Evolutionary conservation across 2,113 vertebrate species (phyloP).

Genomic region (Brachyistius frenatus): DNA sequence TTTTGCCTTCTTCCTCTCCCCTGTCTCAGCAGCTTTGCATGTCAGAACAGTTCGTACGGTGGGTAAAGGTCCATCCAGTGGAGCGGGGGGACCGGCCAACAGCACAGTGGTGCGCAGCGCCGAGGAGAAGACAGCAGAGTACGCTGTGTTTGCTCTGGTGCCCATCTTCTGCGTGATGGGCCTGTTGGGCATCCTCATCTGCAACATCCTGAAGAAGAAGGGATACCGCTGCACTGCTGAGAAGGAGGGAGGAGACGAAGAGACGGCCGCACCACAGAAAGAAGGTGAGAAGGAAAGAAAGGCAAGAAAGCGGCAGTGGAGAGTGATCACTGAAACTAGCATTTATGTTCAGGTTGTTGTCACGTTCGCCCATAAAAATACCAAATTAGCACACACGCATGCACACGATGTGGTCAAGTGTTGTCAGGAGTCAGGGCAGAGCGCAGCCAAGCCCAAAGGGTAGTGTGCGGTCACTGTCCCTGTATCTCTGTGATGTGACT

Average conservation of each 20-base stretch:
- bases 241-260: constrained; percentile 86
- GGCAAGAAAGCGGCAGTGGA: background rate
- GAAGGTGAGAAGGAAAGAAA: constrained; percentile 81
- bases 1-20: background rate
- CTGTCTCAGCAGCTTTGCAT: constrained; percentile 22
- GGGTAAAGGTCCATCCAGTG: constrained; percentile 59
- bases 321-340: background rate
- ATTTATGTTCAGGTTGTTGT: constrained; percentile 34
- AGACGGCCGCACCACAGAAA: constrained; percentile 77
- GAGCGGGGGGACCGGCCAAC: constrained; percentile 69
- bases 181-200: constrained; percentile 93
- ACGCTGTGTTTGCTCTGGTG: constrained; percentile 91
- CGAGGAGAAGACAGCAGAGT: constrained; percentile 89
- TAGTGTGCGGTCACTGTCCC: constrained; percentile 20
- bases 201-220: constrained; percentile 95
- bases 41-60: constrained; percentile 71
- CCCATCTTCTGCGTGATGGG: constrained; percentile 96
- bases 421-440: constrained; percentile 6
- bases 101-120: constrained; percentile 79
- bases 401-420: constrained; percentile 30
- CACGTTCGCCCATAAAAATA: constrained; percentile 16
- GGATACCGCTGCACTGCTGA: constrained; percentile 91
- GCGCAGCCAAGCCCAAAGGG: constrained; percentile 14
- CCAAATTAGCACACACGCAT: constrained; percentile 18
- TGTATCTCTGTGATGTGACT: constrained; percentile 29